phyloP scores from a whole-genome alignment of 2,113 vertebrate genomes.

The Fulmarus glacialis region DNA sequence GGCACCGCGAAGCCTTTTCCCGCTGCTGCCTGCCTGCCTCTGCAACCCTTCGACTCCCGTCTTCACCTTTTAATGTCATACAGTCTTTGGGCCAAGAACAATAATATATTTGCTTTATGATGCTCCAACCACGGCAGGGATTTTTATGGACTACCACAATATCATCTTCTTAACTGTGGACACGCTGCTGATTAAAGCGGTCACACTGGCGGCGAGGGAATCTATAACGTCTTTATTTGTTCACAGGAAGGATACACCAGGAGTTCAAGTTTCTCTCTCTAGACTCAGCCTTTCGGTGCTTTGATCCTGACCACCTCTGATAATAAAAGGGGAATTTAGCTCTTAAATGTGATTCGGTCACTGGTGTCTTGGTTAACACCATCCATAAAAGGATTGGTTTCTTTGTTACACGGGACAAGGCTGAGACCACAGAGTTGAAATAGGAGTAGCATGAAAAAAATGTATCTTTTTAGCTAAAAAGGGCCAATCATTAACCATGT shows the following conservation, averaged over 20 bases:
- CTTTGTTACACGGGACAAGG: neutral
- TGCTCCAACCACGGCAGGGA: fast-evolving
- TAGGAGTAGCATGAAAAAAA: neutral
- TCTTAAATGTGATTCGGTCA: neutral
- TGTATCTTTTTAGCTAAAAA: neutral
- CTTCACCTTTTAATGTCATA: neutral
- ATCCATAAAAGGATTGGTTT: neutral
- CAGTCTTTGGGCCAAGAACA: neutral
- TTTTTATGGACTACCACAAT: neutral
- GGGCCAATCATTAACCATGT: neutral
- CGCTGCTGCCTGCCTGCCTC: neutral
- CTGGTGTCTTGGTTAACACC: neutral
- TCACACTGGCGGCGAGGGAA: neutral
- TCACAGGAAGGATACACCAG: neutral
- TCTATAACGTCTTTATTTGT: neutral
- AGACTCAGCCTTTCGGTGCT: neutral
- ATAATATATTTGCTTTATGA: neutral
- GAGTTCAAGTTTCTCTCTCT: slow-evolving; percentile 13
- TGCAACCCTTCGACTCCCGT: neutral
- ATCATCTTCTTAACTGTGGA: neutral
- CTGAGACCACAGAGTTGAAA: neutral
- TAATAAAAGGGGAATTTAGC: slow-evolving; percentile 40
- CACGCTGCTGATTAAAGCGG: neutral
- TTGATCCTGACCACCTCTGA: slow-evolving; percentile 28
- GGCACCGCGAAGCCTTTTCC: neutral